Evolutionary conservation across 2,113 vertebrate species (phyloP), one percentile per base, ranked within the genome.

Genomic region (Silurus asotus): DNA sequence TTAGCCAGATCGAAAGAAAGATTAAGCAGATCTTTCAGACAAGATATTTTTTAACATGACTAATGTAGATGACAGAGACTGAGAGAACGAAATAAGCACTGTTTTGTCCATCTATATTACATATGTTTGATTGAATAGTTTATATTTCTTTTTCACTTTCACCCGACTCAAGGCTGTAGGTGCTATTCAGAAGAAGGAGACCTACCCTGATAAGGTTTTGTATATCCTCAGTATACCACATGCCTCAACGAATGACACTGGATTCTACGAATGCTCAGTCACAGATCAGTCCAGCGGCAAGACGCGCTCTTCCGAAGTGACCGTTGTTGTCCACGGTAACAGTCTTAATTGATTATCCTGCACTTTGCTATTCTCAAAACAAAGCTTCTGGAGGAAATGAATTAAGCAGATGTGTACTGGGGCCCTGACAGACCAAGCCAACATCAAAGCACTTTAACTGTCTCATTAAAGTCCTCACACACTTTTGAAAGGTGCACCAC

Each of bases 251-350:
- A 94, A 96, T 88, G 98, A 99, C 92, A 94, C 95, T 0, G 98
- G 98, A 59, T 92, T 92, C 61, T 99, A 99, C 7, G 95, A 97
- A 87, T 99, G 98, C 89, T 94, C 95, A 6, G 93, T 97, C 87
- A 94, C 92, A 0, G 93, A 96, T 77, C 91, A 93, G 49, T 88
- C 90, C 62, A 95, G 90, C 77, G 91, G 95, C 56, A 91, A 93
- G 74, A 95, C 95, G 89, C 92, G 94, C 88, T 95, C 92, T 78
- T 93, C 94, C 94, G 95, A 83, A 48, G 93, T 94, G 90, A 92
- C 93, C 78, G 94, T 99, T 83, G 93, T 93, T 13, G 96, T 99
- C 79, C 94, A 96, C 9, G 96, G 98, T 99, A 90, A 75, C 7
- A 17, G 45, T 13, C 56, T 84, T 14, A 45, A 55, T 88, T 37